Conservation (phyloP, 2,797 vertebrate genomes). For the Huso huso region DNA sequence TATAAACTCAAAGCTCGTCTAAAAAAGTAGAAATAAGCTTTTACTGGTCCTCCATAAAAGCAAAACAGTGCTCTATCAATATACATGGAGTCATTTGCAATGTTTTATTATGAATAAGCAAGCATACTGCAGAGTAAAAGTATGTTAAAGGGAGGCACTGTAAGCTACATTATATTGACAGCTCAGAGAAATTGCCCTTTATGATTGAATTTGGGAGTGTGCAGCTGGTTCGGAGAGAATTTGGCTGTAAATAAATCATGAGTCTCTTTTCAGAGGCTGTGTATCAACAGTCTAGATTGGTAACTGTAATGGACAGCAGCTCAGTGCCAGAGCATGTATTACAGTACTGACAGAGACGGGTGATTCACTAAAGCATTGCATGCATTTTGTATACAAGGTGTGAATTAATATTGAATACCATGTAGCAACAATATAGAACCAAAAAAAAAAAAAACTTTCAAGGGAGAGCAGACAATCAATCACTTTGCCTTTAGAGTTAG, state of each 20-base stretch:
- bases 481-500: background rate
- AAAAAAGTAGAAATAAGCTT: slow-evolving; percentile 9
- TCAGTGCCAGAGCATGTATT: background rate
- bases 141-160: slow-evolving; percentile 51
- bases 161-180: slow-evolving; percentile 55
- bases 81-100: slow-evolving; percentile 73
- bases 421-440: background rate
- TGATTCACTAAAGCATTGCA: background rate
- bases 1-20: too few relatives aligned
- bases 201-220: slow-evolving; percentile 51
- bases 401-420: background rate
- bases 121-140: slow-evolving; percentile 51
- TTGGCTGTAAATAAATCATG: slow-evolving; percentile 63
- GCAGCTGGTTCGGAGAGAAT: slow-evolving; percentile 29
- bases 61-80: slow-evolving; percentile 61
- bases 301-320: slow-evolving; percentile 13
- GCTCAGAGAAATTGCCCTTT: slow-evolving; percentile 46
- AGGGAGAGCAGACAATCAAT: background rate
- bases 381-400: background rate
- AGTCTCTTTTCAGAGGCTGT: slow-evolving; percentile 37
- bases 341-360: slow-evolving; percentile 2
- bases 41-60: slow-evolving; percentile 49
- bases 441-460: too few relatives aligned
- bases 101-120: slow-evolving; percentile 68
- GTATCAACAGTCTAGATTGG: slow-evolving; percentile 26